Conservation (phyloP, 2,113 vertebrate species). For the Macaca nemestrina region DNA sequence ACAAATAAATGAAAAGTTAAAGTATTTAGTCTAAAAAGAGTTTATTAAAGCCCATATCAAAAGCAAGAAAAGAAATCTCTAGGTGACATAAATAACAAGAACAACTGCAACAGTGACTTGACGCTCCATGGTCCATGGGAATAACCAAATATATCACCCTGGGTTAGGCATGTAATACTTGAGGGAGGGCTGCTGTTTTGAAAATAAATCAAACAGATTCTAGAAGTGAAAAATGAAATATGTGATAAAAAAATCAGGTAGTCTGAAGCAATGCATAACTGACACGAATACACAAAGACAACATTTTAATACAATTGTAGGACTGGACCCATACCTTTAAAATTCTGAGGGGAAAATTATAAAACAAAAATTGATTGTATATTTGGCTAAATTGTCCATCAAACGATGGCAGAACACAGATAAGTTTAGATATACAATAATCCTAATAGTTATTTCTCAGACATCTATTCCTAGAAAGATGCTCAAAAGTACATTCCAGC, state of each 20-base stretch:
- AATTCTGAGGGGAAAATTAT: neutral
- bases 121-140: neutral
- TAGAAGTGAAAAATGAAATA: neutral
- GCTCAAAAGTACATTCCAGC: neutral
- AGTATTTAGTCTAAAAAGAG: neutral
- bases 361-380: neutral
- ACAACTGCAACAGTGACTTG: neutral
- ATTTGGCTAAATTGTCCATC: neutral
- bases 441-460: neutral
- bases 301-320: neutral
- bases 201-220: neutral
- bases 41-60: neutral
- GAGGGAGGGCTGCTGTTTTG: neutral
- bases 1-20: neutral
- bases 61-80: neutral
- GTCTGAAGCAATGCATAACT: neutral
- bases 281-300: neutral
- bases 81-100: neutral
- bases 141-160: neutral
- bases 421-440: neutral
- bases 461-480: neutral
- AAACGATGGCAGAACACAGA: neutral
- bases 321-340: neutral
- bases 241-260: neutral
- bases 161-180: neutral